Base-by-base conservation (phyloP, 2,113 vertebrate species). In the Sylvia atricapilla region DNA sequence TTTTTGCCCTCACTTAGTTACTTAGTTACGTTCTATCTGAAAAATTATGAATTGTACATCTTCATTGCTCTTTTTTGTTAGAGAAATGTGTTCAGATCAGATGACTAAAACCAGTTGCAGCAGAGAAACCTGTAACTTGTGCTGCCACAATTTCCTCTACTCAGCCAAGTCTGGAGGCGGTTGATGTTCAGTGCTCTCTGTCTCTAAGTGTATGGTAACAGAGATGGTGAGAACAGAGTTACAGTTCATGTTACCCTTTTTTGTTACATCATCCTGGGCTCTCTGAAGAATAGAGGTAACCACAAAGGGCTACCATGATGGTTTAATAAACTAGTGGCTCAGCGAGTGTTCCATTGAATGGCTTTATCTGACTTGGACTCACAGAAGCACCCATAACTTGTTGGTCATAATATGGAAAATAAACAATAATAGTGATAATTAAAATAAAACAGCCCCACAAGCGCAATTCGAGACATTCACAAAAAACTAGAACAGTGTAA, bases 321-420 rank as follows among this genome's bases (percentile, higher is more conserved):
- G 6, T 30, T 67, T 49, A 28, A 13, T 14, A 13, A 0, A 0
- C 3, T 17, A 4, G 10, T 64, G 44, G 11, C 27, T 83, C 62
- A 80, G 12, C 1, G 4, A 10, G 3, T n/a, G 13, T 49, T 75
- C 27, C 23, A 0, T 2, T 73, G 52, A 17, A 31, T 1, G 7
- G 43, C 1, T 11, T 77, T 18, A 25, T 59, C 33, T 58, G 37
- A 78, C 24, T 41, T 89, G 55, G 10, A 10, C 55, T 68, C 74
- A 62, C 7, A 46, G 52, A 69, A 58, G 6, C 64, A 25, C 2
- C 10, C 13, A 25, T 21, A 25, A 59, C 39, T 18, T 28, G 7
- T 11, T 35, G 41, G 52, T 55, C 11, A 27, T 9, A 66, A 64
- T 18, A 33, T 28, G 66, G 17, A 85, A 88, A 70, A 60, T 12